phyloP scores from a whole-genome alignment of 2,797 vertebrate genomes.

The Chaunax sp. region DNA sequence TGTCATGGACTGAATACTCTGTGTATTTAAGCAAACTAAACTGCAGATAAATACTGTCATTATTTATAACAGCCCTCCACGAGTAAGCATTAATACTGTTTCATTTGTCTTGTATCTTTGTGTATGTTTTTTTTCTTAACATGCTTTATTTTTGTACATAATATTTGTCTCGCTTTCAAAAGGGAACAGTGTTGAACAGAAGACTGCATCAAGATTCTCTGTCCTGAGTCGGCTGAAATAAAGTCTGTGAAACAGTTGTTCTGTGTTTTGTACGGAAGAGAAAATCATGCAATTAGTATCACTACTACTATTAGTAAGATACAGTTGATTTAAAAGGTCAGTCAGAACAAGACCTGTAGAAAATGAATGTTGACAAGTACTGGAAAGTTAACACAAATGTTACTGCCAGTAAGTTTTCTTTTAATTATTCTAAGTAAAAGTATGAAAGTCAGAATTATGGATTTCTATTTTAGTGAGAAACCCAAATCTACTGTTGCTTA shows the following conservation, averaged over 20 bases:
- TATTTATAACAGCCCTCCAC: conserved; percentile 66
- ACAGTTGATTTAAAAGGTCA: background rate
- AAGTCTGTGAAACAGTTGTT: conserved; percentile 68
- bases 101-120: conserved; percentile 59
- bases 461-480: no score
- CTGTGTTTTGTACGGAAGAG: background rate
- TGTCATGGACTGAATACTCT: conserved; percentile 30
- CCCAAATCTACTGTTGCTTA: no score
- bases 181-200: conserved; percentile 79
- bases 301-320: background rate
- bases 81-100: conserved; percentile 52
- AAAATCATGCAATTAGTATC: background rate
- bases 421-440: background rate
- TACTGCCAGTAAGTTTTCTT: no score
- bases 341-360: background rate
- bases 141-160: no score
- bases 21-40: conserved; percentile 42
- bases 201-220: conserved; percentile 60
- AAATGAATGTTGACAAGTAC: background rate
- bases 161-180: conserved; percentile 59
- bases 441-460: no score
- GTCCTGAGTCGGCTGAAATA: conserved; percentile 75
- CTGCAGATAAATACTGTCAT: conserved; percentile 45
- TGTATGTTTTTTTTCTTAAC: conserved; percentile 63
- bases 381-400: background rate